Evolutionary conservation across 2,113 vertebrate species (phyloP).

Genomic region (Ceratotherium simum): DNA sequence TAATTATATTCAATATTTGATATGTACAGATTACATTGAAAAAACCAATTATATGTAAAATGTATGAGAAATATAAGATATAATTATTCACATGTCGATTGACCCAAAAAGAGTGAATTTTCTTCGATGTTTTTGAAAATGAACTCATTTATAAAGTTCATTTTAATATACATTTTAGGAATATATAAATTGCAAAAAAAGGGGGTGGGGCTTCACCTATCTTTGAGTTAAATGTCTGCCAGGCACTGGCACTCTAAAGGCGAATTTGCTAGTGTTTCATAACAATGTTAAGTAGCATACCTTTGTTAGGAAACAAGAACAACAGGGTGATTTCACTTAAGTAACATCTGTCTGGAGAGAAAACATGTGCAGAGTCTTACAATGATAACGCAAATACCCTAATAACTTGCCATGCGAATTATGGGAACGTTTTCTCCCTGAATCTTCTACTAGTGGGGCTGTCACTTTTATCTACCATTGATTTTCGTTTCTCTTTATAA

Average conservation of each 20-base stretch:
- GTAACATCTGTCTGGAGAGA: slow-evolving; percentile 6
- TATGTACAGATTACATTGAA: neutral
- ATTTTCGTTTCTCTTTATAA: slow-evolving; percentile 51
- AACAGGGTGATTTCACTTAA: neutral
- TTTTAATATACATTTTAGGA: neutral
- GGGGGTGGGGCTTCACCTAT: neutral
- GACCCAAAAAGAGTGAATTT: slow-evolving; percentile 8
- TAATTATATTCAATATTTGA: neutral
- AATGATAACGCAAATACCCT: neutral
- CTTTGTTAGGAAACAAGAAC: neutral
- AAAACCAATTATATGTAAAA: neutral
- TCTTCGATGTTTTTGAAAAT: neutral
- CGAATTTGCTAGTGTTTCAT: neutral
- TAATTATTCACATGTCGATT: slow-evolving; percentile 2
- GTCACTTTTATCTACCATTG: slow-evolving; percentile 22
- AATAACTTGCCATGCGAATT: neutral
- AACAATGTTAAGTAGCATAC: neutral
- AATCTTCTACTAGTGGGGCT: neutral
- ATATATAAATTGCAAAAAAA: neutral
- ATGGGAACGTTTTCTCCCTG: neutral
- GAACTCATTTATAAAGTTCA: neutral
- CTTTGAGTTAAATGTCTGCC: neutral
- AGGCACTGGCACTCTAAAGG: neutral
- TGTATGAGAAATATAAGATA: neutral
- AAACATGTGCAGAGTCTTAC: neutral